phyloP scores from a whole-genome alignment of 1,140 invertebrate genomes.

The Pachypsylla venusta region DNA sequence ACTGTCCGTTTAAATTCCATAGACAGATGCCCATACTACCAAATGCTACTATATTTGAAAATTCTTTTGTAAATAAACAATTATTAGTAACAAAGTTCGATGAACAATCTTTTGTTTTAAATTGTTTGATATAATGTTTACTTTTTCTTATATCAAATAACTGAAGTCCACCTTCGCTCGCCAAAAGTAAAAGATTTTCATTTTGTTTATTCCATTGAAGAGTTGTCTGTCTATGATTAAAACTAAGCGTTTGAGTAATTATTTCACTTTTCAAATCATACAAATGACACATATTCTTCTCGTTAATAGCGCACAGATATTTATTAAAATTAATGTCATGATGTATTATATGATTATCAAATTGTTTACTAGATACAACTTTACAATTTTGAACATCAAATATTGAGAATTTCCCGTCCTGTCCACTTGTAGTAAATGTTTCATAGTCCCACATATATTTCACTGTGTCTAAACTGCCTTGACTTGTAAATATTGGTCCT shows the following conservation, averaged over 20 bases:
- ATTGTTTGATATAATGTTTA: not conserved
- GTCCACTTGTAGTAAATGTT: not conserved
- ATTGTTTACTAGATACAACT: not conserved
- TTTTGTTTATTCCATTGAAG: conserved; percentile 5
- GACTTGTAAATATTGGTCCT: not conserved
- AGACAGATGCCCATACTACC: not conserved
- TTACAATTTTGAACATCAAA: not conserved
- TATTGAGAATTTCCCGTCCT: not conserved
- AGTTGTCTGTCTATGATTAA: not conserved
- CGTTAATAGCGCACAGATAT: not conserved
- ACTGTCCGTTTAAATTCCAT: not conserved
- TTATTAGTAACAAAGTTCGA: not conserved
- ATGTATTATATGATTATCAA: not conserved
- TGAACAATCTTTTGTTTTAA: not conserved
- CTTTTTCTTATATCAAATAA: not conserved
- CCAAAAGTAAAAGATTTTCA: not conserved
- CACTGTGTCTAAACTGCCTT: not conserved
- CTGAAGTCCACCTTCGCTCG: not conserved
- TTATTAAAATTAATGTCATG: not conserved
- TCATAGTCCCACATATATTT: conserved; percentile 2
- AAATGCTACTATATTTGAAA: not conserved
- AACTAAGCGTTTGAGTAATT: not conserved
- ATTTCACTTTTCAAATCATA: not conserved
- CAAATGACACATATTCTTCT: not conserved
- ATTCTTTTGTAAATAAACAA: conserved; percentile 2